A percentile compares a stretch with the other conserved stretches of the same genome.
Evolutionary conservation across 2,888 invertebrate genomes (phyloP).

Genomic region (Pachymerium ferrugineum): DNA sequence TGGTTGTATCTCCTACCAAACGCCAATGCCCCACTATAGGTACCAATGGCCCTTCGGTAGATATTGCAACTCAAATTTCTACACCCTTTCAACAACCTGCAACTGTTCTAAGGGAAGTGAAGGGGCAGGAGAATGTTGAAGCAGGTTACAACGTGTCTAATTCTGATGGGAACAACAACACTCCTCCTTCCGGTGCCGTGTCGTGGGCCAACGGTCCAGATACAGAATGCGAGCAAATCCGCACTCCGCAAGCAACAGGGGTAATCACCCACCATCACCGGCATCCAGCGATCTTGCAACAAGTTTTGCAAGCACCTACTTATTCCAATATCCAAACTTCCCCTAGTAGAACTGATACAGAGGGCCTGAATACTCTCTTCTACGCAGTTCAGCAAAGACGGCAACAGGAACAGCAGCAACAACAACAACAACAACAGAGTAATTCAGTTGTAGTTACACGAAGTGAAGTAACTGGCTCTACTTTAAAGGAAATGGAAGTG

Average conservation of each 20-base stretch:
- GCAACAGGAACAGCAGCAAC: constrained; percentile 32
- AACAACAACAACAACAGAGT: constrained; percentile 32
- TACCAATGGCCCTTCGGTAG: not conserved
- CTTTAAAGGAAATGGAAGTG: not conserved
- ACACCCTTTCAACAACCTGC: not conserved
- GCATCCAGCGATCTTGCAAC: constrained; percentile 31
- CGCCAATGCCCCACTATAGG: constrained; percentile 9
- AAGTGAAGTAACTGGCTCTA: not conserved
- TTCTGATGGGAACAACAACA: not conserved
- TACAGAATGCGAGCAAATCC: not conserved
- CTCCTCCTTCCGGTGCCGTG: not conserved
- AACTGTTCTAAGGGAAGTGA: not conserved
- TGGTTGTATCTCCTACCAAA: constrained; percentile 9
- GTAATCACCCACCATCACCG: not conserved
- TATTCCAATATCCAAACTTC: not conserved
- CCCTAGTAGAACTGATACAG: not conserved
- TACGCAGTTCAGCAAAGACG: constrained; percentile 32
- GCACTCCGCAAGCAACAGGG: not conserved
- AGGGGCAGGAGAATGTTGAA: not conserved
- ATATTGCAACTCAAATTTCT: not conserved
- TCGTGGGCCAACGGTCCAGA: not conserved
- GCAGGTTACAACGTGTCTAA: not conserved
- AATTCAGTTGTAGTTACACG: not conserved
- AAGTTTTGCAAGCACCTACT: constrained; percentile 31
- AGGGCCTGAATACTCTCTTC: constrained; percentile 30